Evolutionary conservation across 1,140 invertebrate genomes (phyloP).

Genomic region (Drosophila paulistorum): DNA sequence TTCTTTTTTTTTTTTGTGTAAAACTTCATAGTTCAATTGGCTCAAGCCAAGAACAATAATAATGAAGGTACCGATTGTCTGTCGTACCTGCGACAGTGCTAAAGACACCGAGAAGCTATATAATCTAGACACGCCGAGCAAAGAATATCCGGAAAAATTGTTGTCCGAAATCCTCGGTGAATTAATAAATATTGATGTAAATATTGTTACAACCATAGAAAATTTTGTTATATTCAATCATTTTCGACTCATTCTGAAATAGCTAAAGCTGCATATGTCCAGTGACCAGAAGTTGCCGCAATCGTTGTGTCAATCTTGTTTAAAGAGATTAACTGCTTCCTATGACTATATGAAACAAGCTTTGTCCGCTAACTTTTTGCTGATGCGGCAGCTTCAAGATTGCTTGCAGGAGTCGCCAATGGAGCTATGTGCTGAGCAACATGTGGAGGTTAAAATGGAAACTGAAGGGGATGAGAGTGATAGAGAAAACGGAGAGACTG

Average conservation of each 20-base stretch:
- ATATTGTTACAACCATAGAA: not conserved
- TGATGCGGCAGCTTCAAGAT: slow-evolving; percentile 47
- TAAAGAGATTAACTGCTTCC: slow-evolving; percentile 52
- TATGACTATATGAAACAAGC: slow-evolving; percentile 71
- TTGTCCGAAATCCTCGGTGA: slow-evolving; percentile 60
- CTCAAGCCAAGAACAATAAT: not conserved
- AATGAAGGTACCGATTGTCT: slow-evolving; percentile 65
- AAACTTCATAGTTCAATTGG: not conserved
- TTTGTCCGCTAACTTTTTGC: slow-evolving; percentile 48
- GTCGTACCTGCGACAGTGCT: slow-evolving; percentile 72
- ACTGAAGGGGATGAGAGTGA: slow-evolving; percentile 58
- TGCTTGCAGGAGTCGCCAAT: slow-evolving; percentile 63
- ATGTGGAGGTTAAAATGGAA: slow-evolving; percentile 69
- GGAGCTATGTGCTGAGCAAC: slow-evolving; percentile 69
- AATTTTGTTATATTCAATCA: not conserved
- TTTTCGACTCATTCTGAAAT: not conserved
- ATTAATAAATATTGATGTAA: slow-evolving; percentile 64
- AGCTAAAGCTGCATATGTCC: slow-evolving; percentile 34
- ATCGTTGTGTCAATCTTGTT: slow-evolving; percentile 53
- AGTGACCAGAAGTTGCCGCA: slow-evolving; percentile 50
- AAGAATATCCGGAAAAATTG: slow-evolving; percentile 66
- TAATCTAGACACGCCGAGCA: slow-evolving; percentile 56
- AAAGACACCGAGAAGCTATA: slow-evolving; percentile 59
- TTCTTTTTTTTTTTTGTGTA: not conserved
- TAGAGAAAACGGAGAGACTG: slow-evolving; percentile 31